Evolutionary conservation across 2,797 vertebrate species (phyloP).

Genomic region (Oryzias dopingdopingensis): DNA sequence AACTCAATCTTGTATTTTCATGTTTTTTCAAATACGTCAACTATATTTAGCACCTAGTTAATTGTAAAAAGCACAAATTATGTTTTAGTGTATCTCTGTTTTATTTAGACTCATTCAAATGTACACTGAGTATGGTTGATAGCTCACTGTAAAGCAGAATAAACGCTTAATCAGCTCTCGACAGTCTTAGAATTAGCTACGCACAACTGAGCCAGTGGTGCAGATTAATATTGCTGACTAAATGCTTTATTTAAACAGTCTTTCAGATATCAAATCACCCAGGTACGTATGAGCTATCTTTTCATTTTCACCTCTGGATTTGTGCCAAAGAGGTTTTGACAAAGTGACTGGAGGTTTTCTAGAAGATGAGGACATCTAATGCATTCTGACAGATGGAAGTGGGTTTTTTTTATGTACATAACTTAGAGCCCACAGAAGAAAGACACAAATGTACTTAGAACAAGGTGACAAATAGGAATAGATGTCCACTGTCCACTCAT

Average conservation of each 20-base stretch:
- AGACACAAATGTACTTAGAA: constrained; percentile 11
- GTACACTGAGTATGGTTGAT: neutral
- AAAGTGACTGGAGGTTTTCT: constrained; percentile 67
- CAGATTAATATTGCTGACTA: constrained; percentile 38
- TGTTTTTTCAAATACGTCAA: too few species aligned
- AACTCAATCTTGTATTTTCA: too few species aligned
- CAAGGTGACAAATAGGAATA: constrained; percentile 12
- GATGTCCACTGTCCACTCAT: constrained; percentile 28
- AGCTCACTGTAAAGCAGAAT: constrained; percentile 47
- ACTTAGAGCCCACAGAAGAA: constrained; percentile 38
- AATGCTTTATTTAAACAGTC: constrained; percentile 56
- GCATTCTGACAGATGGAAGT: constrained; percentile 58
- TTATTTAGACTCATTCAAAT: too few species aligned
- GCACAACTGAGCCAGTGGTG: constrained; percentile 45
- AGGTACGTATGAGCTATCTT: constrained; percentile 55
- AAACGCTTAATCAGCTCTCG: constrained; percentile 25
- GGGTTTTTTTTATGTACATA: constrained; percentile 55
- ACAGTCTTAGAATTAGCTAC: constrained; percentile 36
- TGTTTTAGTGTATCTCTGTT: too few species aligned
- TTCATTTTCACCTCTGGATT: constrained; percentile 56
- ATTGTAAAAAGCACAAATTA: too few species aligned
- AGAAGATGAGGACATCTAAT: constrained; percentile 51
- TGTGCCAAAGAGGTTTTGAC: constrained; percentile 61
- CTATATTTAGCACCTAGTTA: too few species aligned
- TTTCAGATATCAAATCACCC: constrained; percentile 50